phyloP scores from a whole-genome alignment of 2,113 vertebrate species.

The Nycticorax nycticorax region DNA sequence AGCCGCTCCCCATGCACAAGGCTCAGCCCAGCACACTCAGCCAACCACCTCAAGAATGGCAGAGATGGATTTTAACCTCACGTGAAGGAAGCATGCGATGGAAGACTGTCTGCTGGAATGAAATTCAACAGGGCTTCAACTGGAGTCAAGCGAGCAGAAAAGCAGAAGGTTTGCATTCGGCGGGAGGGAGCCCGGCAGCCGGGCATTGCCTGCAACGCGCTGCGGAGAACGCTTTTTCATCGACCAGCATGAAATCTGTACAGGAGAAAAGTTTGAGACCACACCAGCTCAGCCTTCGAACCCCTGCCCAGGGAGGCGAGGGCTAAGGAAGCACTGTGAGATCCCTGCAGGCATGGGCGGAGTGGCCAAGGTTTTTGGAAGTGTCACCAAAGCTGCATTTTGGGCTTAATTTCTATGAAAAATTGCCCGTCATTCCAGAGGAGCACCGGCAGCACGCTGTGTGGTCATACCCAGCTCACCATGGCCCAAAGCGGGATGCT shows the following conservation, averaged over 20 bases:
- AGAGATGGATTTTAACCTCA: neutral
- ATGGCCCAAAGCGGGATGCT: neutral
- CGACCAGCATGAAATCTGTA: fast-evolving
- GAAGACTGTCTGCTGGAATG: neutral
- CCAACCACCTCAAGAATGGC: fast-evolving
- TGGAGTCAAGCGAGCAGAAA: neutral
- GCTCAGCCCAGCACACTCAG: neutral
- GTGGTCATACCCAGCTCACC: neutral
- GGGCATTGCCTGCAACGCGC: neutral
- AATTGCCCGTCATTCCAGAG: neutral
- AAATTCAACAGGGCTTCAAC: neutral
- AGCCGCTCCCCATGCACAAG: fast-evolving
- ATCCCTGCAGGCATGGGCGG: neutral
- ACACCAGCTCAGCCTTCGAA: neutral
- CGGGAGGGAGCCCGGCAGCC: neutral
- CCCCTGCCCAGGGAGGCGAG: fast-evolving
- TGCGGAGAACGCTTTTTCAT: neutral
- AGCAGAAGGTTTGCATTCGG: neutral
- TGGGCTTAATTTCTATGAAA: neutral
- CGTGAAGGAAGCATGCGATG: fast-evolving
- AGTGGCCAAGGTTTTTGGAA: neutral
- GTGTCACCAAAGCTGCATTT: neutral
- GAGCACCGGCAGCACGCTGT: fast-evolving
- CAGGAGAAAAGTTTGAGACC: neutral
- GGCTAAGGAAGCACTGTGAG: neutral